Conservation (phyloP, 2,113 vertebrate species). For the Chaenogobius annularis region DNA sequence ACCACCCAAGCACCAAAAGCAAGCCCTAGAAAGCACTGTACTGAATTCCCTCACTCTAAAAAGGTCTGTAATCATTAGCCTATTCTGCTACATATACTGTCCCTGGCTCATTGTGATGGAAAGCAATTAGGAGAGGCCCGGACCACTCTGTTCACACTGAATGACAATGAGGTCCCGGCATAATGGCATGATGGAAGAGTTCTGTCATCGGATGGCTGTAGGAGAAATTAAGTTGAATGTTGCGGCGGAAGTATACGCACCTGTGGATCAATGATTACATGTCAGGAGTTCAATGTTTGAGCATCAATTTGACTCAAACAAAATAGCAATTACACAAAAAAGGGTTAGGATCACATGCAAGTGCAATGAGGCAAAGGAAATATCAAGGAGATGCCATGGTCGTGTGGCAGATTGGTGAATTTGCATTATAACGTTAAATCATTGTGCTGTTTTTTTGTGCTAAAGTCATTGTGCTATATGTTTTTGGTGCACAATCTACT, state of each 20-base stretch:
- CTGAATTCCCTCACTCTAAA: slow-evolving; percentile 36
- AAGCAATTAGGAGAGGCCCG: slow-evolving; percentile 57
- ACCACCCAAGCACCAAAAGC: slow-evolving; percentile 32
- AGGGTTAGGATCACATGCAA: background rate
- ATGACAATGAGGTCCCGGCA: slow-evolving; percentile 49
- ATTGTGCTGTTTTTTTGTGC: too few species aligned
- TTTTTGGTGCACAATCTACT: too few species aligned
- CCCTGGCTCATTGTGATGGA: slow-evolving; percentile 44
- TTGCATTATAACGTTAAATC: too few species aligned
- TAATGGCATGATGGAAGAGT: slow-evolving; percentile 62
- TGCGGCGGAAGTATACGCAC: slow-evolving; percentile 18
- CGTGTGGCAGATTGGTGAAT: too few species aligned
- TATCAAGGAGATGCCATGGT: too few species aligned
- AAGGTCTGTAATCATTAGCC: slow-evolving; percentile 26
- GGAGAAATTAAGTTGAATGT: slow-evolving; percentile 9
- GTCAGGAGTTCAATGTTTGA: background rate
- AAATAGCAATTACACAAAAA: slow-evolving; percentile 4
- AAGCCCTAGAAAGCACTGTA: slow-evolving; percentile 5
- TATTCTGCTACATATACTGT: slow-evolving; percentile 27
- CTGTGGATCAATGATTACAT: slow-evolving; percentile 14
- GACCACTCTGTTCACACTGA: slow-evolving; percentile 42
- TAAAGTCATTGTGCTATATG: too few species aligned
- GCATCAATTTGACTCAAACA: background rate
- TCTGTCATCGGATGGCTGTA: slow-evolving; percentile 34
- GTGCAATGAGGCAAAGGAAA: background rate